These are phyloP conservation scores for Lycophotia porphyrea DNA, from an alignment of 2,888 invertebrate genomes.

Conservation along the genomic window DNA sequence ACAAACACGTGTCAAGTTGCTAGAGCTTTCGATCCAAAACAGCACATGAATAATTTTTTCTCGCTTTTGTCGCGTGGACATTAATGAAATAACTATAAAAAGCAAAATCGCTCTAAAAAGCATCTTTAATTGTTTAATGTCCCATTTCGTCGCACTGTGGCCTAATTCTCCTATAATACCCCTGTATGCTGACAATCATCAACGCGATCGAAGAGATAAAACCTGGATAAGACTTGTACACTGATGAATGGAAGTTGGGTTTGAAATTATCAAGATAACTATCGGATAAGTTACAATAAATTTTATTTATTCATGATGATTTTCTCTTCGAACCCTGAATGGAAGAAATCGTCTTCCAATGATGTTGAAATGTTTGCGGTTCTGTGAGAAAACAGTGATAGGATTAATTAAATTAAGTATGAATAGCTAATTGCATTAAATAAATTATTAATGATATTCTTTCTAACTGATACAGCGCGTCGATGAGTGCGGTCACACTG, in stretches of 20 bases:
- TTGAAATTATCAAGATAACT: not conserved
- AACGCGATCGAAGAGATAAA: not conserved
- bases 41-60: no score
- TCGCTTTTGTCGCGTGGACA: not conserved
- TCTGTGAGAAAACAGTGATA: not conserved
- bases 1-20: no score
- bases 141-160: not conserved
- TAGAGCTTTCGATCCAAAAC: no score
- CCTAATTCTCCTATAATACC: not conserved
- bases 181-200: not conserved
- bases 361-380: not conserved
- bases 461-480: not conserved
- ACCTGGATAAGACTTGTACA: not conserved
- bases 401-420: not conserved
- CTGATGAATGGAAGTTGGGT: not conserved
- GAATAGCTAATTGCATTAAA: not conserved
- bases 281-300: not conserved
- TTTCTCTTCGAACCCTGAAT: not conserved
- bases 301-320: not conserved
- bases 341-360: not conserved
- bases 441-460: not conserved
- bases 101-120: not conserved
- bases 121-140: not conserved
- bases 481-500: not conserved
- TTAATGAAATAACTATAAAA: not conserved